Evolutionary conservation across 2,113 vertebrate species (phyloP).

Genomic region (Calidris pygmaea): DNA sequence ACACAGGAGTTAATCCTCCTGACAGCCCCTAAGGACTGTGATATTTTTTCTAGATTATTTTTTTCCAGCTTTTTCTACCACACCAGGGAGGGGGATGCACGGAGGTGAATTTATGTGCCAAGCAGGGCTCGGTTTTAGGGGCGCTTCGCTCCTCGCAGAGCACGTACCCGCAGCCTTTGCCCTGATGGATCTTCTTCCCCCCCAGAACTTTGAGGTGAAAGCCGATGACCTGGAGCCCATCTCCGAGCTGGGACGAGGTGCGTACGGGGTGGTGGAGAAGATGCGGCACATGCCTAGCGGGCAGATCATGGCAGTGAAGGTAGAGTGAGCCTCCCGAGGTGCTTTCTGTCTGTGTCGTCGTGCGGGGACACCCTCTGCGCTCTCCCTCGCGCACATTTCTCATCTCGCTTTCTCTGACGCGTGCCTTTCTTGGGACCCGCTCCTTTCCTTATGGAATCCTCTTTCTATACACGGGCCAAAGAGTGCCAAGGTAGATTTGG

Average conservation of each 20-base stretch:
- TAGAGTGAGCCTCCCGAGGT: constrained; percentile 50
- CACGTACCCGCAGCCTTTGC: accelerated
- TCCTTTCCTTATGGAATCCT: not conserved
- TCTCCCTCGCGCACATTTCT: not conserved
- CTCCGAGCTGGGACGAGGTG: constrained; percentile 91
- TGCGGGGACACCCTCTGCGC: not conserved
- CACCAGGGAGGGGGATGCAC: not conserved
- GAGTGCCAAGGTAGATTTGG: not conserved
- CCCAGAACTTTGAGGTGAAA: constrained; percentile 96
- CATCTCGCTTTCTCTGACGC: not conserved
- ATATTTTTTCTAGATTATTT: too few species aligned
- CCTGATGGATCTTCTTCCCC: not conserved
- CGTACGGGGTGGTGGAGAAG: constrained; percentile 97
- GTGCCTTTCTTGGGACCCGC: not conserved
- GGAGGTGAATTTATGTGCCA: not conserved
- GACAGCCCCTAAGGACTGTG: not conserved
- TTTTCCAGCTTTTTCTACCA: too few species aligned
- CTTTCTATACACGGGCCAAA: not conserved
- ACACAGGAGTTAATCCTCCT: not conserved
- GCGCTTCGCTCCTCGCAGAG: accelerated
- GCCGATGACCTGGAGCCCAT: constrained; percentile 97
- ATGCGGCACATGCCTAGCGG: constrained; percentile 95
- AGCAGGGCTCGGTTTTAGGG: not conserved
- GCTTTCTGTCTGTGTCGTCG: not conserved
- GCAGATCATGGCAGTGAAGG: constrained; percentile 99